Percentiles rank a stretch among this genome's conserved stretches.
phyloP scores from a whole-genome alignment of 1,140 invertebrate species.

The Scaptomyza pallida region DNA sequence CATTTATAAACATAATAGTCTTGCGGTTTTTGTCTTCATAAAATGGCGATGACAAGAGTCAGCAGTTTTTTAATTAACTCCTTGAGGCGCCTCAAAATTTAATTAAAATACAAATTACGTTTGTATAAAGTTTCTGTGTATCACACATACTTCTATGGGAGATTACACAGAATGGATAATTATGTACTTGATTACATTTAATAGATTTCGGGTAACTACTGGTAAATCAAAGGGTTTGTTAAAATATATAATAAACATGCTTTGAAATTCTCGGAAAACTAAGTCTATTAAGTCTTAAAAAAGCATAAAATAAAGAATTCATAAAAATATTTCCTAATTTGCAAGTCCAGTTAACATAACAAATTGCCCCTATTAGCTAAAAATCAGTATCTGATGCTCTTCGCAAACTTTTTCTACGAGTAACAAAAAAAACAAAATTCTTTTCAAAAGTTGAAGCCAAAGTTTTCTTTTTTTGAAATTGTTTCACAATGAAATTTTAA shows the following conservation, averaged over 20 bases:
- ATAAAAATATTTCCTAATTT: neutral
- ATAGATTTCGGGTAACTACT: neutral
- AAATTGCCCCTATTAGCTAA: neutral
- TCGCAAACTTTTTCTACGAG: neutral
- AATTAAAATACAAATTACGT: slow-evolving; percentile 22
- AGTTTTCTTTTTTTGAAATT: slow-evolving; percentile 23
- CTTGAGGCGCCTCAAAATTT: slow-evolving; percentile 7
- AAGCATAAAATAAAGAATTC: neutral
- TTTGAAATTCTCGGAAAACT: neutral
- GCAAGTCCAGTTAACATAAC: neutral
- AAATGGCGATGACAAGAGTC: slow-evolving; percentile 12
- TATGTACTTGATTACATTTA: neutral
- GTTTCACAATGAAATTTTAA: slow-evolving; percentile 17
- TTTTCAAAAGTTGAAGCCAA: neutral
- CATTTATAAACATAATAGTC: slow-evolving; percentile 27
- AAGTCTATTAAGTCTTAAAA: too few relatives aligned
- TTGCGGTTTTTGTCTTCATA: slow-evolving; percentile 28
- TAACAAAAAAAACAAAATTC: slow-evolving; percentile 1
- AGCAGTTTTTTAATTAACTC: slow-evolving; percentile 63
- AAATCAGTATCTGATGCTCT: neutral
- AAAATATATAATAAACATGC: neutral
- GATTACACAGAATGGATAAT: neutral
- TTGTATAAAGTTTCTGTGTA: neutral
- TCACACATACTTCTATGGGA: neutral
- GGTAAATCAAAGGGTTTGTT: neutral